These are phyloP conservation scores for Numenius arquata DNA, from an alignment of 2,113 vertebrate genomes.

Conservation along the genomic window DNA sequence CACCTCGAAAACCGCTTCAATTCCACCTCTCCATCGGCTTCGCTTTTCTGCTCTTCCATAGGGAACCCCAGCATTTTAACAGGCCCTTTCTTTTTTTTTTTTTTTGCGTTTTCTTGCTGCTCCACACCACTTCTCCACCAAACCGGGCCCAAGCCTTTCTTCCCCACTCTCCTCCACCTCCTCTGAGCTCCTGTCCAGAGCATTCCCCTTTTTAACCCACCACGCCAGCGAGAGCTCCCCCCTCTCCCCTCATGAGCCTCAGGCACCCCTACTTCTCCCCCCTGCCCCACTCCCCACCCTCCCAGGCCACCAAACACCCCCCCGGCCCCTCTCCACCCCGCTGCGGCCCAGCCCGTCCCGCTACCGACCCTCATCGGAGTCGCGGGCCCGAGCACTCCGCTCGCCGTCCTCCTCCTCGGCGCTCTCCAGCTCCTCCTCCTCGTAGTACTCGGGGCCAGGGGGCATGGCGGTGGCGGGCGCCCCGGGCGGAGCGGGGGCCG, in stretches of 20 bases:
- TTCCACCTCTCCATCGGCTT: not conserved
- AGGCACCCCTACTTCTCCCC: not conserved
- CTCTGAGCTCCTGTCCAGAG: not conserved
- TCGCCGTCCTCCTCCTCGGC: slow-evolving; percentile 95
- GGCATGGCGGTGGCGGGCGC: slow-evolving; percentile 71
- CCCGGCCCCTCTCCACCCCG: too few species aligned
- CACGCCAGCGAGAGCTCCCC: rapidly evolving
- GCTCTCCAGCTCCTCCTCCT: slow-evolving; percentile 92
- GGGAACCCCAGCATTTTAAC: not conserved
- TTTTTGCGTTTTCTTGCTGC: not conserved
- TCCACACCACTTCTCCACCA: not conserved
- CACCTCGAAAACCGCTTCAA: not conserved
- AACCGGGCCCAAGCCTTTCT: not conserved
- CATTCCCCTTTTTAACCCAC: not conserved
- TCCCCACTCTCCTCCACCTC: not conserved
- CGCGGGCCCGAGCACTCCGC: slow-evolving; percentile 89
- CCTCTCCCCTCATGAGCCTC: too few species aligned
- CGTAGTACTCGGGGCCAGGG: slow-evolving; percentile 87
- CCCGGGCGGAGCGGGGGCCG: slow-evolving; percentile 72
- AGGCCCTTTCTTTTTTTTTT: too few species aligned
- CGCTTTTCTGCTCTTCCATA: rapidly evolving
- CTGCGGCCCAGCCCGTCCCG: not conserved
- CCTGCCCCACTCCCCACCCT: not conserved
- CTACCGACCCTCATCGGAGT: slow-evolving; percentile 88
- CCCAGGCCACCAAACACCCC: not conserved